Percentiles rank a stretch among this genome's conserved stretches.
These are phyloP conservation scores for Merops nubicus DNA, from an alignment of 2,113 vertebrate species.

Conservation along the genomic window DNA sequence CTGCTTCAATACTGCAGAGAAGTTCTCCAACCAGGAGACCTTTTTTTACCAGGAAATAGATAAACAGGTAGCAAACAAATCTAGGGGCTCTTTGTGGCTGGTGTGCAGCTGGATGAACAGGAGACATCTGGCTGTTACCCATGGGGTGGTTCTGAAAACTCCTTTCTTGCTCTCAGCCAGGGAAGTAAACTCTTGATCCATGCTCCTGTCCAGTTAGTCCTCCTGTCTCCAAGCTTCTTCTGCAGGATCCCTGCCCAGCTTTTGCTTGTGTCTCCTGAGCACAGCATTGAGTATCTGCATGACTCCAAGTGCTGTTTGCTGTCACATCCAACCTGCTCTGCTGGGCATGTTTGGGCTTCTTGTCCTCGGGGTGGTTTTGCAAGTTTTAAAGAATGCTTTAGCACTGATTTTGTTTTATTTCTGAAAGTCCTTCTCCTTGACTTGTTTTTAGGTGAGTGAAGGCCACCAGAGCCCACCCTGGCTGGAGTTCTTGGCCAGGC, in stretches of 20 bases:
- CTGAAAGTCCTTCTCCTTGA: neutral
- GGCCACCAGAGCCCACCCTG: neutral
- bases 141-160: neutral
- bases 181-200: accelerated
- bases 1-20: neutral
- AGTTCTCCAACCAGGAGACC: neutral
- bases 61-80: neutral
- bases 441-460: neutral
- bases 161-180: neutral
- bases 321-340: neutral
- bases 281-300: accelerated
- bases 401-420: no score
- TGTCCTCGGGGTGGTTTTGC: accelerated
- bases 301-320: neutral
- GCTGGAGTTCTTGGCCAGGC: neutral
- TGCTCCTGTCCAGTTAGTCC: accelerated
- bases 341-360: accelerated
- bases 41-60: neutral
- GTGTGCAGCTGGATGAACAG: neutral
- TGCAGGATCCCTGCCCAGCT: neutral
- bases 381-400: neutral
- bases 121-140: neutral
- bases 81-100: neutral
- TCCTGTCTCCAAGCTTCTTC: neutral
- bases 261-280: accelerated